A percentile compares a stretch with the other conserved stretches of the same genome.
phyloP scores from a whole-genome alignment of 1,140 invertebrate genomes.

The Anadara kagoshimensis region DNA sequence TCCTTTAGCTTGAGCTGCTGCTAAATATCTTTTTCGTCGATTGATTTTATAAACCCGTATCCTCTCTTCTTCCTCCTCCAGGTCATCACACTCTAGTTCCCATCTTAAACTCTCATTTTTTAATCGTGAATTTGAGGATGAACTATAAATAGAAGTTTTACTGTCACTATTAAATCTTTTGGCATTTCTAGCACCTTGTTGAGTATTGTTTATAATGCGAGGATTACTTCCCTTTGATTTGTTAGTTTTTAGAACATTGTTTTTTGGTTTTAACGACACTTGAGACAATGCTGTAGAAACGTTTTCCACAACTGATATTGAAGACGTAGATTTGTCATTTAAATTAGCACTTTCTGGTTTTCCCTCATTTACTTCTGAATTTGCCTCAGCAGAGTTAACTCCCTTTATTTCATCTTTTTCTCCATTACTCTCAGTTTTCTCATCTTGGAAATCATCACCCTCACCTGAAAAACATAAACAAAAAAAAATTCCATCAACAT shows the following conservation, averaged over 20 bases:
- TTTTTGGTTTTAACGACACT: conserved; percentile 8
- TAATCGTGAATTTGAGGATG: background rate
- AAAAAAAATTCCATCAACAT: too few relatives aligned
- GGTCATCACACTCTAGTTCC: conserved; percentile 56
- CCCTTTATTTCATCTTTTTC: conserved; percentile 1
- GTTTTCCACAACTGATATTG: too few relatives aligned
- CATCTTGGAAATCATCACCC: background rate
- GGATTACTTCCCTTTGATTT: conserved; percentile 14
- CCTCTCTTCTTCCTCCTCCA: conserved; percentile 61
- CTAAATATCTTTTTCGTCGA: conserved; percentile 65
- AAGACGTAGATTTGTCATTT: too few relatives aligned
- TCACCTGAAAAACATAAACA: too few relatives aligned
- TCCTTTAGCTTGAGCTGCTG: conserved; percentile 64
- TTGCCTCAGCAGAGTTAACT: background rate
- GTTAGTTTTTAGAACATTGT: conserved; percentile 5
- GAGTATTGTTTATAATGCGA: background rate
- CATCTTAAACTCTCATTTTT: conserved; percentile 63
- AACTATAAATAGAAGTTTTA: background rate
- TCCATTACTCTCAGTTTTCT: background rate
- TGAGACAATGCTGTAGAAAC: background rate
- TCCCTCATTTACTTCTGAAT: background rate
- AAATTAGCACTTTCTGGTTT: too few relatives aligned
- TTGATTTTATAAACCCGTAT: conserved; percentile 67
- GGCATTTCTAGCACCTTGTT: conserved; percentile 16
- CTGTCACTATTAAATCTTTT: conserved; percentile 3